These are phyloP conservation scores for Tichodroma muraria DNA, from an alignment of 2,113 vertebrate genomes.

Conservation along the genomic window DNA sequence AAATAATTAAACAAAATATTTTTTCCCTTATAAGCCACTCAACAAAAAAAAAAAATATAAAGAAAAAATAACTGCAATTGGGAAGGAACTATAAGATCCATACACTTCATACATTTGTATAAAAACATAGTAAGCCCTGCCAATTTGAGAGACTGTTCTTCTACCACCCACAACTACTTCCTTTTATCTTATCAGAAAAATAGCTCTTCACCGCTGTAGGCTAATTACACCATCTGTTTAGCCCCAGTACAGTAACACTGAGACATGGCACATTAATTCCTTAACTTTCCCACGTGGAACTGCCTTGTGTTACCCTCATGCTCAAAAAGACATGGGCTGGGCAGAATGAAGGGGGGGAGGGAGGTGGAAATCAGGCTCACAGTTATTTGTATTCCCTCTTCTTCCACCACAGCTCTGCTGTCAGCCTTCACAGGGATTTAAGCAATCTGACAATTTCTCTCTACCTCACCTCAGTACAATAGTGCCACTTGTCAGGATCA, in stretches of 20 bases:
- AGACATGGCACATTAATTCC: constrained; percentile 72
- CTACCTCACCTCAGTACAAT: constrained; percentile 37
- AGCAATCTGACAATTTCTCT: constrained; percentile 57
- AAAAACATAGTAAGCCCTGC: constrained; percentile 13
- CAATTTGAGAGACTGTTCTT: constrained; percentile 51
- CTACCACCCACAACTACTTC: constrained; percentile 64
- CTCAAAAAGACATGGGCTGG: constrained; percentile 32
- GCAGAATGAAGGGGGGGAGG: neutral
- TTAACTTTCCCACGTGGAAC: constrained; percentile 65
- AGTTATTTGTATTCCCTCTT: constrained; percentile 52
- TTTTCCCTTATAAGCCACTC: neutral
- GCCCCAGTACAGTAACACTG: constrained; percentile 56
- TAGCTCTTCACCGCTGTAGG: constrained; percentile 60
- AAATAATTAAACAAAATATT: neutral
- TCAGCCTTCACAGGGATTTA: constrained; percentile 39
- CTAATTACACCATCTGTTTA: constrained; percentile 80
- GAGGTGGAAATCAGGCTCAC: neutral
- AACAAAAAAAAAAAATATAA: neutral
- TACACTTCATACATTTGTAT: neutral
- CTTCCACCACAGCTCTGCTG: neutral
- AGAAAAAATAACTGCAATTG: neutral
- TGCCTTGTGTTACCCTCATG: constrained; percentile 38
- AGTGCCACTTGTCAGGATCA: constrained; percentile 46
- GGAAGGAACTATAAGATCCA: neutral
- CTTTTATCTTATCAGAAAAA: constrained; percentile 70